Evolutionary conservation across 2,888 invertebrate genomes (phyloP), one percentile per base, ranked within the genome.

Genomic region (Andrena bicolor): DNA sequence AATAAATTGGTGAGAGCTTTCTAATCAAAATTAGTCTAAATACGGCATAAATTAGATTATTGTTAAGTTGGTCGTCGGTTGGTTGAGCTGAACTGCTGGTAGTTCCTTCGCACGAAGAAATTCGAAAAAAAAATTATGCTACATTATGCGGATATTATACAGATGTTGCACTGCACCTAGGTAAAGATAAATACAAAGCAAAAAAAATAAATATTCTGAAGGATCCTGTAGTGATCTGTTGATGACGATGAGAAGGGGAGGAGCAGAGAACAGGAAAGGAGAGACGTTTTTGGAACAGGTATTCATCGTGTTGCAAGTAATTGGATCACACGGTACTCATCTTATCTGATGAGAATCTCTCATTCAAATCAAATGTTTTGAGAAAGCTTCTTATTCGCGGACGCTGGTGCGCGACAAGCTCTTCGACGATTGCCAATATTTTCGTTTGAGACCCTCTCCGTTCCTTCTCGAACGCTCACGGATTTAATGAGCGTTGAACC

Each of bases 281-380:
- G 26, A 82, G 77, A 80, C 68, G 83, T 86, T 88, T 82, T 80
- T 83, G 86, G 82, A 90, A 92, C 90, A 88, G 90, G 89, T 90
- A 90, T 90, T 92, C 90, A 91, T 87, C 88, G 86, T 88, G 85
- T 86, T 88, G 86, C 83, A 84, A 87, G 90, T 92, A 92, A 92
- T 91, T 91, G 91, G 91, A 92, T 91, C 88, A 88, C 85, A 82
- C 87, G 85, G 75, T 76, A 35, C 65, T 85, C 83, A 87, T 83
- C 84, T 84, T 89, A 89, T 90, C 88, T 87, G 91, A 91, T 89
- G 88, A 92, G 89, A 89, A 91, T 91, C 92, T 90, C 91, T 91
- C 90, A 90, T 90, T 90, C 88, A 90, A 89, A 88, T 90, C 88
- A 88, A 87, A 89, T 90, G 86, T 89, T 90, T 88, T 78, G 84